Evolutionary conservation across 2,888 invertebrate genomes (phyloP).

Genomic region (Parnassius mnemosyne): DNA sequence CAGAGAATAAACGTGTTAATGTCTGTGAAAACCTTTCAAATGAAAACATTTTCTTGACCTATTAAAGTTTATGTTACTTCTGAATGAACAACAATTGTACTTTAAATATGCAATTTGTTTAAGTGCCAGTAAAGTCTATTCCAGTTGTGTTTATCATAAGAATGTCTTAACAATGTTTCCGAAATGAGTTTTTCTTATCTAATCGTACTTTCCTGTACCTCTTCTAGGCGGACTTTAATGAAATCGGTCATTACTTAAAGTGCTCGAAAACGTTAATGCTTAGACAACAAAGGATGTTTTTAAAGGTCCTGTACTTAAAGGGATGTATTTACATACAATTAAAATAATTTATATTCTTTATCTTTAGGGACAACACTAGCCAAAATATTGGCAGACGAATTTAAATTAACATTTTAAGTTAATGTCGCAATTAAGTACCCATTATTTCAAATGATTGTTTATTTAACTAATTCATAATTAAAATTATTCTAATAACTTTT

Average conservation of each 20-base stretch:
- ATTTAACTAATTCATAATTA: too few species aligned
- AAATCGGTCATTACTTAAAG: constrained; percentile 72
- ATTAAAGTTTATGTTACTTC: constrained; percentile 22
- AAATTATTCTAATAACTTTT: too few species aligned
- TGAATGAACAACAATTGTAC: constrained; percentile 17
- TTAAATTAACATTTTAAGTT: background rate
- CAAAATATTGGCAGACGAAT: too few species aligned
- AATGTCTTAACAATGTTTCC: constrained; percentile 45
- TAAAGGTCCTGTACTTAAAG: constrained; percentile 26
- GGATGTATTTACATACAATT: constrained; percentile 27
- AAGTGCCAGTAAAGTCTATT: constrained; percentile 30
- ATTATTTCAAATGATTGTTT: too few species aligned
- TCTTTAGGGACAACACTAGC: background rate
- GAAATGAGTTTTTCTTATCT: constrained; percentile 56
- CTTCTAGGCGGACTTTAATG: constrained; percentile 60
- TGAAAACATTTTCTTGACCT: constrained; percentile 9
- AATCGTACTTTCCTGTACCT: constrained; percentile 46
- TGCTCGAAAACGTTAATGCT: constrained; percentile 51
- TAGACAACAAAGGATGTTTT: constrained; percentile 48
- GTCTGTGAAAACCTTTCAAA: background rate
- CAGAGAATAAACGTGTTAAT: too few species aligned
- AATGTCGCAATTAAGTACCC: background rate
- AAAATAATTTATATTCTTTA: constrained; percentile 13
- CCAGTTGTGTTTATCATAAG: constrained; percentile 37
- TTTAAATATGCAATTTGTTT: constrained; percentile 29